Percentiles rank a stretch among this genome's conserved stretches.
These are phyloP conservation scores for Phocides pigmalion DNA, from an alignment of 1,140 invertebrate genomes.

Conservation along the genomic window DNA sequence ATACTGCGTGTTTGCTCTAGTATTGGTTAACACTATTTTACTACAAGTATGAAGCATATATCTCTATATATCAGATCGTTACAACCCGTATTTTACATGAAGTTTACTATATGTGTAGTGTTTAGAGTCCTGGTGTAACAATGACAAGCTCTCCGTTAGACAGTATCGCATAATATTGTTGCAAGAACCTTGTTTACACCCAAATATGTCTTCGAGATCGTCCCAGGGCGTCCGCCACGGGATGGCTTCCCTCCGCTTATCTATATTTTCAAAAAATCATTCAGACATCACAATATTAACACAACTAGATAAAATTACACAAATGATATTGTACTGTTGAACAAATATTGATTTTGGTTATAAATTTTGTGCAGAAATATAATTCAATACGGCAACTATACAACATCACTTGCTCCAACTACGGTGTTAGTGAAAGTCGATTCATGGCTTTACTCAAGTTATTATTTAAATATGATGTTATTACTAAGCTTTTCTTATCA, in stretches of 20 bases:
- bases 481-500: no score
- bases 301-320: background rate
- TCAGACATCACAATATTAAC: slow-evolving; percentile 6
- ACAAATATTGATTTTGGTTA: background rate
- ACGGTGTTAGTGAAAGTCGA: no score
- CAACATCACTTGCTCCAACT: no score
- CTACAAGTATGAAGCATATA: no score
- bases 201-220: slow-evolving; percentile 50
- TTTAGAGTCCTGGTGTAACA: background rate
- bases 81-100: no score
- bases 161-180: background rate
- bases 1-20: no score
- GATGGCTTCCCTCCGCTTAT: slow-evolving; percentile 29
- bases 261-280: slow-evolving; percentile 24
- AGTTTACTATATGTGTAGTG: background rate
- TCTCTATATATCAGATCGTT: no score
- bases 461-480: no score
- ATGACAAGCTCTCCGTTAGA: background rate
- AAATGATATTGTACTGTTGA: background rate
- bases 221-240: slow-evolving; percentile 45
- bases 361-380: background rate
- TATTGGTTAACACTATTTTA: no score
- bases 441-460: no score
- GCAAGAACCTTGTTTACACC: slow-evolving; percentile 45
- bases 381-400: no score